These are phyloP conservation scores for Poecilia latipinna DNA, from an alignment of 2,113 vertebrate genomes.

Conservation along the genomic window DNA sequence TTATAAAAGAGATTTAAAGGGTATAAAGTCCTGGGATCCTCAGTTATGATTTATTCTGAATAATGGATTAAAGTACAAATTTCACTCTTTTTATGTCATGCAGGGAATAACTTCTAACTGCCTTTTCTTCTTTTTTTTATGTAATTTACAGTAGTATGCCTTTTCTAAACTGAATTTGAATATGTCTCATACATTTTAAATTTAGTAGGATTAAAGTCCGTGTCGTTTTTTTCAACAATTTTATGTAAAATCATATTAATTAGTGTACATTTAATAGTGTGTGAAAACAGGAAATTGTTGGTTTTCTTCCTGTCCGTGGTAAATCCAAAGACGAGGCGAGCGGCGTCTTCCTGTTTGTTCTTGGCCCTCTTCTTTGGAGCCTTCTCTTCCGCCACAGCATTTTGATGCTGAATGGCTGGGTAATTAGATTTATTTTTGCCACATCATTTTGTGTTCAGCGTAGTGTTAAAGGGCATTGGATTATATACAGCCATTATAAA, in stretches of 20 bases:
- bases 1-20: conserved; percentile 33
- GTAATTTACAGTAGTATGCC: conserved; percentile 22
- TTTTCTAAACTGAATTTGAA: conserved; percentile 40
- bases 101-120: conserved; percentile 23
- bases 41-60: conserved; percentile 37
- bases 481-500: conserved; percentile 70
- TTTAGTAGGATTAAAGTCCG: conserved; percentile 18
- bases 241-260: conserved; percentile 49
- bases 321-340: conserved; percentile 51
- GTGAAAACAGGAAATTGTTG: conserved; percentile 44
- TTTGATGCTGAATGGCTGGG: conserved; percentile 65
- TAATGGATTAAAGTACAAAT: conserved; percentile 45
- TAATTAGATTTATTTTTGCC: conserved; percentile 76
- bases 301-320: conserved; percentile 23
- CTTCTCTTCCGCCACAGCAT: conserved; percentile 46
- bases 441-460: conserved; percentile 71
- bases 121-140: conserved; percentile 21
- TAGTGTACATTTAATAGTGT: conserved; percentile 40
- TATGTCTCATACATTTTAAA: conserved; percentile 3
- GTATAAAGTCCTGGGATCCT: conserved; percentile 35
- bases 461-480: conserved; percentile 69
- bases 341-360: conserved; percentile 52
- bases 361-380: conserved; percentile 50
- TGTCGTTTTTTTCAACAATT: background rate
- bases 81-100: conserved; percentile 13